Evolutionary conservation across 2,888 invertebrate genomes (phyloP), one percentile per base, ranked within the genome.

Genomic region (Glaucopsyche alexis): DNA sequence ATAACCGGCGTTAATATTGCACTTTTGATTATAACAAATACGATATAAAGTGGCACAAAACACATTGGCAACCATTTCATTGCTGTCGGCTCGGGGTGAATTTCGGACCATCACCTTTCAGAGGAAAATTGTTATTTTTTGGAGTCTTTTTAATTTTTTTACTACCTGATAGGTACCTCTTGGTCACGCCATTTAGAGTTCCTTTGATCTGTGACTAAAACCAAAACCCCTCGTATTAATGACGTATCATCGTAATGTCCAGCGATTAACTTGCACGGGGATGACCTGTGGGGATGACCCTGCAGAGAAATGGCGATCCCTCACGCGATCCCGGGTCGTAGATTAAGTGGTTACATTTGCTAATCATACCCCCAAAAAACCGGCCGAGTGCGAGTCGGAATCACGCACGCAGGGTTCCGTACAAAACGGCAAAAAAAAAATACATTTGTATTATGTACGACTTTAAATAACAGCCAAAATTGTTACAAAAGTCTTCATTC

Each of bases 241-340:
- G 90, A 90, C 88, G 83, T 83, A 89, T 85, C 74, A 81, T 19
- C 47, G 83, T 85, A 84, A 87, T 87, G 84, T 83, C 84, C 77
- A 80, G 81, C 84, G 85, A 90, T 91, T 90, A 90, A 89, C 89
- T 90, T 90, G 90, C 89, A 89, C 83, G 80, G 81, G 78, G 81
- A 82, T 81, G 81, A 83, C 85, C 85, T 83, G 78, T 73, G 71
- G 81, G 86, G 87, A 88, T 85, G 85, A 88, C 87, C 87, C 87
- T 75, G 79, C 76, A 74, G 82, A 86, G 79, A 80, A 85, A 91
- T 87, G 83, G 84, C 76, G 72, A 72, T 78, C 77, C 82, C 82
- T 77, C 92, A 92, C 91, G 91, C 91, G 88, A 91, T 80, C 40
- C 65, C 42, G 74, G 75, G 78, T 74, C 75, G 78, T 75, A 78